These are phyloP conservation scores for Drosophila suzukii DNA, from an alignment of 1,140 invertebrate species.

Conservation along the genomic window DNA sequence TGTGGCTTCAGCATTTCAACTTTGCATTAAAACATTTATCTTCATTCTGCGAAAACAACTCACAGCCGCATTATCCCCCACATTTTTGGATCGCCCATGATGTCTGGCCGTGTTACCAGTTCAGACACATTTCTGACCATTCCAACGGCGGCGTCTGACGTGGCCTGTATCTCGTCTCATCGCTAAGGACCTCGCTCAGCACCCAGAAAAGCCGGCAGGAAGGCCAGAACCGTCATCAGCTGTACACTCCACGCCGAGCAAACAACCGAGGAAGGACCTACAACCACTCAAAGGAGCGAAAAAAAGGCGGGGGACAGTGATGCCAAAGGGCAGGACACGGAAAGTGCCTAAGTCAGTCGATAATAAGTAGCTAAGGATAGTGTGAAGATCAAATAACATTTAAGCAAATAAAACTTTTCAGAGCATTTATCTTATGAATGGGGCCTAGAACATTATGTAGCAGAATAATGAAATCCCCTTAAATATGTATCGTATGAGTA, in stretches of 20 bases:
- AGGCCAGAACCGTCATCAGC: constrained; percentile 38
- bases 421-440: no score
- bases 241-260: constrained; percentile 26
- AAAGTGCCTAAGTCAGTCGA: not conserved
- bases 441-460: no score
- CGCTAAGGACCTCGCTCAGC: constrained; percentile 42
- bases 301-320: not conserved
- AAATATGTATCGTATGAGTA: no score
- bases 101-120: constrained; percentile 39
- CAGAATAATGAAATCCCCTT: no score
- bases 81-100: constrained; percentile 12
- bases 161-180: constrained; percentile 34
- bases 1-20: constrained; percentile 47
- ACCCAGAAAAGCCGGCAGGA: constrained; percentile 16
- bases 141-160: constrained; percentile 13
- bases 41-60: constrained; percentile 55
- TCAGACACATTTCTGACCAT: constrained; percentile 39
- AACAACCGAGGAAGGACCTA: constrained; percentile 35
- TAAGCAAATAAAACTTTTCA: no score
- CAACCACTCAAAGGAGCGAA: constrained; percentile 27
- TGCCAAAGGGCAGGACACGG: not conserved
- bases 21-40: constrained; percentile 74
- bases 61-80: constrained; percentile 24
- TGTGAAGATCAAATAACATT: rapidly evolving
- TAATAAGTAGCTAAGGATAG: not conserved